phyloP scores from a whole-genome alignment of 2,113 vertebrate species.

The Cichladusa arquata region DNA sequence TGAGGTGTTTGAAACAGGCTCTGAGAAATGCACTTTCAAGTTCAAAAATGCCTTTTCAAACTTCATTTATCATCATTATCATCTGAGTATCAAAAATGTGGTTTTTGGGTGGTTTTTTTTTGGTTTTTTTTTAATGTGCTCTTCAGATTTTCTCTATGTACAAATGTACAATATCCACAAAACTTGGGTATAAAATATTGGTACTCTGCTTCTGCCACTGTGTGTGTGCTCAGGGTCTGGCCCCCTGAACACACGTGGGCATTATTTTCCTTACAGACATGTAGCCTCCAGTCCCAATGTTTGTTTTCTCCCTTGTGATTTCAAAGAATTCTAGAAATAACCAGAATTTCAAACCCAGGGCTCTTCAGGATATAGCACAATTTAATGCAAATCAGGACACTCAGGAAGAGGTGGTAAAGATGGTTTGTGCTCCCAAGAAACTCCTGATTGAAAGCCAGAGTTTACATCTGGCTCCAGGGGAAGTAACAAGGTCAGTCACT shows the following conservation, averaged over 20 bases:
- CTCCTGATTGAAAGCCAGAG: neutral
- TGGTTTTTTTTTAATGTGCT: neutral
- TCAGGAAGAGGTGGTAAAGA: neutral
- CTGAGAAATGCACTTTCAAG: neutral
- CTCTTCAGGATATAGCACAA: neutral
- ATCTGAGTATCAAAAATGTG: neutral
- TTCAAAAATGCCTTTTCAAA: neutral
- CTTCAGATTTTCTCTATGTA: neutral
- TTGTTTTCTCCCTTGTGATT: neutral
- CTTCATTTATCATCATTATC: neutral
- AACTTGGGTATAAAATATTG: neutral
- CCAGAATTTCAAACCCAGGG: neutral
- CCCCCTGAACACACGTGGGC: neutral
- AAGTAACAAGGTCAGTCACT: neutral
- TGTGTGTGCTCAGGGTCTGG: accelerated
- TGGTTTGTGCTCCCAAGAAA: accelerated
- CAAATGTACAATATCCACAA: neutral
- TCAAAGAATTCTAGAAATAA: neutral
- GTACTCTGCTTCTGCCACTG: neutral
- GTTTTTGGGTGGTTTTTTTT: accelerated
- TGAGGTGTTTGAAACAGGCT: neutral
- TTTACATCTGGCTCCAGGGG: neutral
- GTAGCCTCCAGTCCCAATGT: neutral
- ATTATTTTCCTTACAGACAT: neutral
- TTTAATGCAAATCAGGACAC: neutral